phyloP scores from a whole-genome alignment of 92 coral and sea anemone genomes.

The Zoanthus solanderi region DNA sequence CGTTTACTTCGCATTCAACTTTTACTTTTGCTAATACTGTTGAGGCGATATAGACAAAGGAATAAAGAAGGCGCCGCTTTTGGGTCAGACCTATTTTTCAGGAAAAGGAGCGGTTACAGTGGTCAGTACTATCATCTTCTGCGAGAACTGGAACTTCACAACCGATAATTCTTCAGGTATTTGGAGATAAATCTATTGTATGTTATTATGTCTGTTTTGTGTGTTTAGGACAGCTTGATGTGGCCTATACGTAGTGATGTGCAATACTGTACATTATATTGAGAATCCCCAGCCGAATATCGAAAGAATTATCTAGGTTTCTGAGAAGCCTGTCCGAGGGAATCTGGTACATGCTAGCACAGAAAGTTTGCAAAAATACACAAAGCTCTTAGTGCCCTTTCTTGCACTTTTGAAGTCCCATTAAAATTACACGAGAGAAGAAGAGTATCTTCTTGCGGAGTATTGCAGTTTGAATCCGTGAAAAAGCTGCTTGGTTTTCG shows the following conservation, averaged over 20 bases:
- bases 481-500: slow-evolving; percentile 20
- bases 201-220: slow-evolving; percentile 16
- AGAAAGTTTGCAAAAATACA: background rate
- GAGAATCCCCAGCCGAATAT: slow-evolving; percentile 16
- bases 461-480: slow-evolving; percentile 13
- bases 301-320: slow-evolving; percentile 3
- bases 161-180: slow-evolving; percentile 18
- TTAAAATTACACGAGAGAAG: background rate
- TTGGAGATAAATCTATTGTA: slow-evolving; percentile 12
- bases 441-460: slow-evolving; percentile 8
- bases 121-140: slow-evolving; percentile 24
- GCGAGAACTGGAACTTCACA: slow-evolving; percentile 21
- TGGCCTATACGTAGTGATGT: slow-evolving; percentile 11
- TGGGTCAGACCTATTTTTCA: slow-evolving; percentile 37
- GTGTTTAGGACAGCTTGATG: slow-evolving; percentile 11
- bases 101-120: background rate
- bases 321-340: background rate
- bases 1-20: slow-evolving; percentile 18
- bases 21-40: slow-evolving; percentile 30
- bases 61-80: slow-evolving; percentile 25
- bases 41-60: slow-evolving; percentile 15
- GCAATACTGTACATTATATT: slow-evolving; percentile 18
- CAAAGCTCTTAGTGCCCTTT: slow-evolving; percentile 14
- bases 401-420: slow-evolving; percentile 13
- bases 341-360: background rate